Base-by-base conservation (phyloP, 2,113 vertebrate genomes). In the Taxidea taxus region DNA sequence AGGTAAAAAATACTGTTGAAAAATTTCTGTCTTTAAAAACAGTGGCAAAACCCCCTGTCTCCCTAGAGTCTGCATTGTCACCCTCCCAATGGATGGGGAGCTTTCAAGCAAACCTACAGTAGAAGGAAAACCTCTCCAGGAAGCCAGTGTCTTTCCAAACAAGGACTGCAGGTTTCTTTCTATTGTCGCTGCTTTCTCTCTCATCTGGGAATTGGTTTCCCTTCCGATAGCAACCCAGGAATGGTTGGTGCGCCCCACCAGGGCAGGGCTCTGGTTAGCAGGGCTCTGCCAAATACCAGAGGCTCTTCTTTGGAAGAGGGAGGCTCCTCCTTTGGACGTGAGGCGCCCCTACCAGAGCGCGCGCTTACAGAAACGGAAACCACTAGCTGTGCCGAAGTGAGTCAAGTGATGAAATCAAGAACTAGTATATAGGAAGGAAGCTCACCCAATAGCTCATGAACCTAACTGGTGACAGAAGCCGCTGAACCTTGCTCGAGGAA, bases 391-490 rank as follows among this genome's bases (percentile, higher is more conserved):
- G 85, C 93, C 15, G 31, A 95, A 97, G 95, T 92, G 93, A 97
- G 97, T 95, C 93, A 93, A 97, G 90, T 96, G 98, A 97, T 98
- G 97, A 98, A 97, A 97, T 87, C 92, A 77, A 91, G 94, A 49
- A 49, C 93, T 58, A 18, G 74, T 42, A 6, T 74, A 18, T 4
- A 74, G 83, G 91, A 83, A 97, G 97, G 97, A 96, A 97, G 97
- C 97, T 91, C 91, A n/a, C 66, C 83, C 88, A 37, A 6, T 9
- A 70, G 94, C 83, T n/a, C 87, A 27, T 14, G 14, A 42, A 85
- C 83, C 92, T 16, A 51, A 54, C 92, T 23, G 89, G 91, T 51
- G 87, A 93, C 94, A 92, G 90, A 72, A 34, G 75, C 93, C 25
- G 39, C 80, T 31, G 87, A 83, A 37, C 78, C 90, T 80, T 49